Evolutionary conservation across 92 coral and sea anemone species (phyloP), one percentile per base, ranked within the genome.

Genomic region (Heteractis magnifica): DNA sequence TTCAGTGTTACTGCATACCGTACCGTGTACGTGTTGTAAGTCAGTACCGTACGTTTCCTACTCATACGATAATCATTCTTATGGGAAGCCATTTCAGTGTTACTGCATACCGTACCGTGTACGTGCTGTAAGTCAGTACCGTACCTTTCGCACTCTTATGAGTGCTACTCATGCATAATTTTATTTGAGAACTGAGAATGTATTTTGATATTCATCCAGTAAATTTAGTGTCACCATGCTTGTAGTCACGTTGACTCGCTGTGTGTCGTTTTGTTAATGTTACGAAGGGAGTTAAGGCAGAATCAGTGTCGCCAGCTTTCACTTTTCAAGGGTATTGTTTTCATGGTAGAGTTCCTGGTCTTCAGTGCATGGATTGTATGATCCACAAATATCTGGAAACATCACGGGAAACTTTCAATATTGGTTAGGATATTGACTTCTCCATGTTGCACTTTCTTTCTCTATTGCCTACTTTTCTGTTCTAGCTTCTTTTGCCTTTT

Each of bases 371-470:
- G 64, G 44, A 34, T 34, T 2, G 44, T 34, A 34, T 34, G 44
- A 34, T 34, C 2, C 44, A 34, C 44, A 34, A 2, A 34, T 34
- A 58, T 58, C 64, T 0, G 14, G 16, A 58, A 1, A 56, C 12
- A 18, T 10, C 16, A 18, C 15, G 62, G 12, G 16, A 10, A 56
- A 56, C 62, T 56, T 18, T 56, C 16, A 5, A 10, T 18, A 12
- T 56, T 56, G 34, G 34, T 2, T 34, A 34, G 44, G 44, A 34
- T 34, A 34, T 34, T 34, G 44, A 34, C 16, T 12, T 77, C 11
- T 51, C 44, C 21, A 49, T 77, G 9, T 51, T 48, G 49, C 44
- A 34, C 9, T 51, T 77, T 77, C 81, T 51, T 77, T 77, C 81
- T 18, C 51, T 77, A 23, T 11, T 77, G 49, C 81, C 6, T 53